A percentile compares a stretch with the other conserved stretches of the same genome.
phyloP scores from a whole-genome alignment of 1,140 invertebrate genomes.

The Bombus affinis region DNA sequence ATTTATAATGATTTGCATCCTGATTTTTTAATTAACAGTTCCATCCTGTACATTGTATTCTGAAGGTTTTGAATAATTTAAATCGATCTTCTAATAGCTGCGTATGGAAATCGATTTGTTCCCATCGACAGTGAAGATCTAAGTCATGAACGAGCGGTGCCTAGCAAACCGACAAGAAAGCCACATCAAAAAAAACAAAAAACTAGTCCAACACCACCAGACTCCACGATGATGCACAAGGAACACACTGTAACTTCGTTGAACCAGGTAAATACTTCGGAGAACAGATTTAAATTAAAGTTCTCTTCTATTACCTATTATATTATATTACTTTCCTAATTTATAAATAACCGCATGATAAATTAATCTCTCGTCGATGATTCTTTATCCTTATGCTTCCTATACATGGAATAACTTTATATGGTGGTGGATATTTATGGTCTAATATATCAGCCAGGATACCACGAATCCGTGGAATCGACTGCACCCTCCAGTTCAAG shows the following conservation, averaged over 20 bases:
- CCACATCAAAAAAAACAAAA: constrained; percentile 75
- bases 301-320: not conserved
- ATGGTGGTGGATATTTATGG: constrained; percentile 45
- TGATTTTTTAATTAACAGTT: not conserved
- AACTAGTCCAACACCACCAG: constrained; percentile 71
- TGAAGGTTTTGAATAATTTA: not conserved
- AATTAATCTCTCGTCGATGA: constrained; percentile 59
- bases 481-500: constrained; percentile 83
- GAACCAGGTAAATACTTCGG: constrained; percentile 74
- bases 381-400: constrained; percentile 52
- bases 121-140: constrained; percentile 84
- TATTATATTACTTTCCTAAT: not conserved
- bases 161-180: constrained; percentile 74
- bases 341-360: constrained; percentile 42
- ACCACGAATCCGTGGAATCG: constrained; percentile 78
- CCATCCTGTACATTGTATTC: not conserved
- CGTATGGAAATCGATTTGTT: constrained; percentile 74
- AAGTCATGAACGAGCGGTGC: constrained; percentile 81
- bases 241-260: constrained; percentile 77
- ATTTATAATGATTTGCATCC: not conserved
- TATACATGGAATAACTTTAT: constrained; percentile 51
- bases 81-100: constrained; percentile 61
- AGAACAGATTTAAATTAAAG: not conserved
- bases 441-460: constrained; percentile 73
- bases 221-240: constrained; percentile 74